Evolutionary conservation across 2,888 invertebrate species (phyloP).

Genomic region (Agrilus biguttatus): DNA sequence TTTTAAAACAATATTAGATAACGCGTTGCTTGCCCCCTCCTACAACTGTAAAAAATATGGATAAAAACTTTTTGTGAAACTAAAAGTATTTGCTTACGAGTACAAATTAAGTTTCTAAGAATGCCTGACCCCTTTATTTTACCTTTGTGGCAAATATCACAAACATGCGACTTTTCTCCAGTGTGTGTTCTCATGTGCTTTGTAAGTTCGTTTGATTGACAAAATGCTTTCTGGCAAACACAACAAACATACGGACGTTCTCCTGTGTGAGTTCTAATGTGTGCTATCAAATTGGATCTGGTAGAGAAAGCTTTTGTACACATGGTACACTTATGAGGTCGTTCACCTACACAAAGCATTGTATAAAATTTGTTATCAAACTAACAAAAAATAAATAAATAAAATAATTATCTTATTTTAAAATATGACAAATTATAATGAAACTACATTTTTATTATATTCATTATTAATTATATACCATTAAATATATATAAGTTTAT

Average conservation of each 20-base stretch:
- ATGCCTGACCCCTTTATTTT: constrained; percentile 1
- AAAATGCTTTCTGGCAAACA: constrained; percentile 32
- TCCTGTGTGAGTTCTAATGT: constrained; percentile 32
- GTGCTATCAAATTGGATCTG: constrained; percentile 33
- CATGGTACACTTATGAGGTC: constrained; percentile 30
- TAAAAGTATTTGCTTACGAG: no score
- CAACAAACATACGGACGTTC: constrained; percentile 32
- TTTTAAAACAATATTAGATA: no score
- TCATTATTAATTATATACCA: no score
- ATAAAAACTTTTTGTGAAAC: no score
- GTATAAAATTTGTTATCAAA: neutral
- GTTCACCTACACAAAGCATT: constrained; percentile 22
- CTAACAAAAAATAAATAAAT: neutral
- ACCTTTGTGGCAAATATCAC: constrained; percentile 34
- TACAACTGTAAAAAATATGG: no score
- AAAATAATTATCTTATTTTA: no score
- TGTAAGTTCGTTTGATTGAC: constrained; percentile 31
- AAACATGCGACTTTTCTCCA: constrained; percentile 33
- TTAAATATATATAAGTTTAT: no score
- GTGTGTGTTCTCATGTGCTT: constrained; percentile 34
- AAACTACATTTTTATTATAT: no score
- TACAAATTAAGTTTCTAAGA: no score
- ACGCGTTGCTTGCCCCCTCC: no score
- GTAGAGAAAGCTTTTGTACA: constrained; percentile 34
- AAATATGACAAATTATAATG: no score